Percentiles rank a stretch among this genome's conserved stretches.
These are phyloP conservation scores for Hipparchia semele DNA, from an alignment of 2,888 invertebrate genomes.

Conservation along the genomic window DNA sequence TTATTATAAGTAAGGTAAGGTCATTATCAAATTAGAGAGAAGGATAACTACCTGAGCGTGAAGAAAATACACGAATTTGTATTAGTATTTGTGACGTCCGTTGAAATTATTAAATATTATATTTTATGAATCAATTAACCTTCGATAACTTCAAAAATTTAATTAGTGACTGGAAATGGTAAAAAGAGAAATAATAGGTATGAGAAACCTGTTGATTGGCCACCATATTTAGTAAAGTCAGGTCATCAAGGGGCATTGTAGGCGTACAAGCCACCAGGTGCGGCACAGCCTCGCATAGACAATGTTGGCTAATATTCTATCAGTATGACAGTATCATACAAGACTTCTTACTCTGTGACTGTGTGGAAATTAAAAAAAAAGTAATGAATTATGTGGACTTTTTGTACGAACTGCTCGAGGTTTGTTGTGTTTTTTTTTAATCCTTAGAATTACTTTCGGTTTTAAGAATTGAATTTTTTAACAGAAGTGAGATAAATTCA, in stretches of 20 bases:
- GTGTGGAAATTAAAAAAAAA: constrained; percentile 33
- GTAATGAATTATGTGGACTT: constrained; percentile 73
- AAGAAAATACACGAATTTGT: no score
- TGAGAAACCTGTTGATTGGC: constrained; percentile 59
- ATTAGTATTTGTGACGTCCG: no score
- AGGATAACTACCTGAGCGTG: no score
- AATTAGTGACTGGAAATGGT: constrained; percentile 28
- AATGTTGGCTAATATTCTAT: constrained; percentile 58
- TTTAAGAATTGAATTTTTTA: no score
- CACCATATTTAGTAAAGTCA: constrained; percentile 61
- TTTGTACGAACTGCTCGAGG: constrained; percentile 72
- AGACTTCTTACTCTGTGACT: constrained; percentile 34
- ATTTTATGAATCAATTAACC: constrained; percentile 2
- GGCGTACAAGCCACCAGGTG: constrained; percentile 60
- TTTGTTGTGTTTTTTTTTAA: constrained; percentile 44
- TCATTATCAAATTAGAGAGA: no score
- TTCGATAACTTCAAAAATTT: constrained; percentile 11
- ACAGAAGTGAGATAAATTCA: no score
- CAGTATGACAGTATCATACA: constrained; percentile 22
- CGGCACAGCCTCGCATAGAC: constrained; percentile 59
- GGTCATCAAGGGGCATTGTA: constrained; percentile 58
- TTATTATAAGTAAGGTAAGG: no score
- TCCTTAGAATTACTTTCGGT: no score
- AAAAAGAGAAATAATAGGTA: constrained; percentile 36
- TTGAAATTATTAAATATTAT: no score